A percentile compares a stretch with the other conserved stretches of the same genome.
Evolutionary conservation across 2,113 vertebrate genomes (phyloP).

Genomic region (Chelonoidis abingdonii): DNA sequence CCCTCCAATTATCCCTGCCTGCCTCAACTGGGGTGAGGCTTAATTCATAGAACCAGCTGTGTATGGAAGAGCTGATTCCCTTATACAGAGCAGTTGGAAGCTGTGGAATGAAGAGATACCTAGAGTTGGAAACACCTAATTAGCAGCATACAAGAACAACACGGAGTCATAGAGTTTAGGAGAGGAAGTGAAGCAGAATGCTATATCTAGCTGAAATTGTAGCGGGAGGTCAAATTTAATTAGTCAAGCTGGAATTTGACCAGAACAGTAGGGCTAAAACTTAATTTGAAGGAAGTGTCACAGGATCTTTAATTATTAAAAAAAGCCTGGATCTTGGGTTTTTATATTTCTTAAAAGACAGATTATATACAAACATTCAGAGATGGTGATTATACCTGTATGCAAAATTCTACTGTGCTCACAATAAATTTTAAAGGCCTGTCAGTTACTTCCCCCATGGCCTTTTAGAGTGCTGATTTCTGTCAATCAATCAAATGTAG

Average conservation of each 20-base stretch:
- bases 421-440: neutral
- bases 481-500: neutral
- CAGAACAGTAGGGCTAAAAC: neutral
- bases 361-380: rapidly evolving
- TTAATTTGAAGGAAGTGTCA: neutral
- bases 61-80: too few species aligned
- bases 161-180: neutral
- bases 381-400: neutral
- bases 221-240: neutral
- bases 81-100: too few species aligned
- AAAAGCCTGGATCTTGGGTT: rapidly evolving
- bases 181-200: neutral
- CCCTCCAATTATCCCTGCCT: too few species aligned
- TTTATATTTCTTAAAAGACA: neutral
- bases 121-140: too few species aligned
- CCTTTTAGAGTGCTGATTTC: neutral
- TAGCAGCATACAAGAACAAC: rapidly evolving
- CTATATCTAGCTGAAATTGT: neutral
- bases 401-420: neutral
- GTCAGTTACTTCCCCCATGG: neutral
- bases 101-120: too few species aligned
- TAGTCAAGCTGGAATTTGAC: neutral
- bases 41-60: too few species aligned
- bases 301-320: neutral
- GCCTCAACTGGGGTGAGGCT: too few species aligned